These are phyloP conservation scores for Tetranychus cinnabarinus DNA, from an alignment of 1,140 invertebrate species.

Conservation along the genomic window DNA sequence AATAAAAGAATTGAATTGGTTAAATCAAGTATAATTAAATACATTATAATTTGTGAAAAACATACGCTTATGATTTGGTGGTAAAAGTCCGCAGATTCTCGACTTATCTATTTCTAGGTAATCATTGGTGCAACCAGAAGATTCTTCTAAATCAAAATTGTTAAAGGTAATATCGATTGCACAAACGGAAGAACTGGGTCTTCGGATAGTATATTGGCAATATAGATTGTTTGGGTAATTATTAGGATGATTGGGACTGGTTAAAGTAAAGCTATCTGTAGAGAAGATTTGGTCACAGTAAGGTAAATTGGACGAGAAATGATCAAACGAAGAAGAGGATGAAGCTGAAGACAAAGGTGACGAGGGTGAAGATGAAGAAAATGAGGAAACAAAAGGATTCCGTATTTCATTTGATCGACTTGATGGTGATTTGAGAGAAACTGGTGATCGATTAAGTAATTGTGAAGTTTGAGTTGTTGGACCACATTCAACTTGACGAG, in stretches of 20 bases:
- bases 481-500: slow-evolving; percentile 12
- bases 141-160: slow-evolving; percentile 13
- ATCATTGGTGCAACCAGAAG: slow-evolving; percentile 12
- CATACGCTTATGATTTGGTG: slow-evolving; percentile 12
- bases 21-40: neutral
- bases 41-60: neutral
- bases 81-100: slow-evolving; percentile 12
- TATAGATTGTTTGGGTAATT: slow-evolving; percentile 8
- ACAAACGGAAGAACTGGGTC: slow-evolving; percentile 7
- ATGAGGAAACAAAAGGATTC: neutral
- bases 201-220: slow-evolving; percentile 10
- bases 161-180: slow-evolving; percentile 13
- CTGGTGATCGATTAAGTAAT: too few species aligned
- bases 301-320: neutral
- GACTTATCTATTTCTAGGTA: slow-evolving; percentile 15
- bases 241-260: slow-evolving; percentile 8
- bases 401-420: neutral
- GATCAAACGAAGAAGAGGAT: neutral
- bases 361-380: neutral
- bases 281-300: slow-evolving; percentile 9
- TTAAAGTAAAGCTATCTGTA: slow-evolving; percentile 8
- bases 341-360: neutral
- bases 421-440: neutral
- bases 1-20: neutral
- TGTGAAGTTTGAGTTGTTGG: neutral